Evolutionary conservation across 2,113 vertebrate species (phyloP).

Genomic region (Peromyscus polionotus): DNA sequence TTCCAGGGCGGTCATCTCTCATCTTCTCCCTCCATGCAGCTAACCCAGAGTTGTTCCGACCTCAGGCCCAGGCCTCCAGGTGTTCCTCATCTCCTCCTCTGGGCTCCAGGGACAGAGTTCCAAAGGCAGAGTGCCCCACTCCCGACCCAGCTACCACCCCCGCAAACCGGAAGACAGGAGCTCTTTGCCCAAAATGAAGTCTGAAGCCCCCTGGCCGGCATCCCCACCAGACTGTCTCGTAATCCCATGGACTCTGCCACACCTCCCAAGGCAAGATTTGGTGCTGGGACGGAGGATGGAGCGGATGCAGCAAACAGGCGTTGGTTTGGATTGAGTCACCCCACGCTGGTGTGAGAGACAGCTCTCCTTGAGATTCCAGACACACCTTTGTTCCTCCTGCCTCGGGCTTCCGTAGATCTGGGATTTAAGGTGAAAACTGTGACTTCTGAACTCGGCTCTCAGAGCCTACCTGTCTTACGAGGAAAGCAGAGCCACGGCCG

Average conservation of each 20-base stretch:
- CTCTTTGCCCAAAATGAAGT: neutral
- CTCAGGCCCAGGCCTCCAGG: neutral
- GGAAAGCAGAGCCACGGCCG: neutral
- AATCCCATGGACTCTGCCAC: neutral
- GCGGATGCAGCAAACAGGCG: accelerated
- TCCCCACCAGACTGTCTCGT: neutral
- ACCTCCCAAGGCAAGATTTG: neutral
- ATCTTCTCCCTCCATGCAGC: neutral
- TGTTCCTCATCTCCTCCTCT: neutral
- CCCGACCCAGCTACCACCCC: neutral
- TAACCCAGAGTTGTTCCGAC: neutral
- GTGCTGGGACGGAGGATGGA: neutral
- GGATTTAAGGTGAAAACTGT: neutral
- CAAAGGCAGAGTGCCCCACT: neutral
- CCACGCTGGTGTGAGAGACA: accelerated
- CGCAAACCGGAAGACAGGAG: too few relatives aligned
- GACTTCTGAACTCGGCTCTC: neutral
- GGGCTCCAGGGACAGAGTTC: neutral
- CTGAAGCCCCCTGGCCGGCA: neutral
- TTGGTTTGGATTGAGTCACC: neutral
- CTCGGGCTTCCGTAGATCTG: neutral
- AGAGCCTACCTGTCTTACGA: neutral
- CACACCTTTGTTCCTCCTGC: neutral
- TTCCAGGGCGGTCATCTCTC: neutral
- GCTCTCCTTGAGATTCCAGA: neutral